These are phyloP conservation scores for Theristicus caerulescens DNA, from an alignment of 2,113 vertebrate genomes.

Conservation along the genomic window DNA sequence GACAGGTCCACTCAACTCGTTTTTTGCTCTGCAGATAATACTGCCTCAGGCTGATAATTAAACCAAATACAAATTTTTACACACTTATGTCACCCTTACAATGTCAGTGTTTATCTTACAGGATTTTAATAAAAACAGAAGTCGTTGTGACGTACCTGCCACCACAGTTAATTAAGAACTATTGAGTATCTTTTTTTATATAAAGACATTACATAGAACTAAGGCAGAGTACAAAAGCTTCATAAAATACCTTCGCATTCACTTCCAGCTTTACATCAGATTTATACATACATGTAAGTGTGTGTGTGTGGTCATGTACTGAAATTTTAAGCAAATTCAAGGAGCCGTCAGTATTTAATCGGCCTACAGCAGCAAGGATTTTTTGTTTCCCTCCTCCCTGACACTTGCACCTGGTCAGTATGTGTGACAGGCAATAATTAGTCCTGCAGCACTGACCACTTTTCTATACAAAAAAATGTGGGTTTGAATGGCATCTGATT, in stretches of 20 bases:
- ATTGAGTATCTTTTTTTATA: background rate
- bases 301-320: background rate
- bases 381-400: background rate
- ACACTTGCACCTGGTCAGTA: background rate
- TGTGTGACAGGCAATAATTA: background rate
- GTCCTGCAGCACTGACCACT: background rate
- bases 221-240: background rate
- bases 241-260: background rate
- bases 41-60: background rate
- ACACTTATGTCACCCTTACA: background rate
- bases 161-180: background rate
- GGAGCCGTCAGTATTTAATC: background rate
- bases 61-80: background rate
- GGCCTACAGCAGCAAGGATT: background rate
- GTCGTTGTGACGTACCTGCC: background rate
- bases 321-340: background rate
- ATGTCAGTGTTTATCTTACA: background rate
- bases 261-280: background rate
- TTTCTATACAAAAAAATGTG: background rate
- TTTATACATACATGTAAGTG: background rate
- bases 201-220: background rate
- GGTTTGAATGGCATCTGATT: conserved; percentile 28
- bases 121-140: background rate
- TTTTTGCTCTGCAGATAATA: background rate
- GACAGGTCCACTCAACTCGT: background rate